Conservation (phyloP, 1,140 invertebrate genomes). For the Aleiodes sp. region DNA sequence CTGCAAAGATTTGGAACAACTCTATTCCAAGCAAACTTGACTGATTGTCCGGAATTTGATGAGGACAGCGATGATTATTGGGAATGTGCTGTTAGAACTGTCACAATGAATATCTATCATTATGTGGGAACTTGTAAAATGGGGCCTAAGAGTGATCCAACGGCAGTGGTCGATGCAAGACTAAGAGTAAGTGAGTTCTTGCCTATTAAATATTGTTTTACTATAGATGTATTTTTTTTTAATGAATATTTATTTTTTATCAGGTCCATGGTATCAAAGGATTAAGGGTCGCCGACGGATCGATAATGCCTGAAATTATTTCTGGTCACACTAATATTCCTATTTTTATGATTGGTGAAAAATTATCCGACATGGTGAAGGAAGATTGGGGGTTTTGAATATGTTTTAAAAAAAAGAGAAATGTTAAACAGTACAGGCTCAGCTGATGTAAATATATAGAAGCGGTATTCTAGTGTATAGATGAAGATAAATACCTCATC, state of each 20-base stretch:
- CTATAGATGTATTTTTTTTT: background rate
- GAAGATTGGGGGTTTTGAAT: slow-evolving; percentile 42
- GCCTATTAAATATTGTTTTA: no score
- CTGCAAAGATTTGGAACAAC: slow-evolving; percentile 70
- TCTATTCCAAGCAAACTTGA: slow-evolving; percentile 71
- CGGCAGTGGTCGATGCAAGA: slow-evolving; percentile 77
- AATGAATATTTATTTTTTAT: slow-evolving; percentile 14
- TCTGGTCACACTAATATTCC: slow-evolving; percentile 78
- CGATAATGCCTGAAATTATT: slow-evolving; percentile 78
- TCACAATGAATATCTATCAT: slow-evolving; percentile 81
- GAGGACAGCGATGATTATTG: slow-evolving; percentile 78
- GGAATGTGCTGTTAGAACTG: slow-evolving; percentile 74
- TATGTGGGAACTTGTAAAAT: slow-evolving; percentile 86
- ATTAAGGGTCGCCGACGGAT: slow-evolving; percentile 79
- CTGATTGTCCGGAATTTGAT: slow-evolving; percentile 71
- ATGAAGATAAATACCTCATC: no score
- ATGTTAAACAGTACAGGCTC: background rate
- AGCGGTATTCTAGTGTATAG: no score
- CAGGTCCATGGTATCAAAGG: slow-evolving; percentile 75
- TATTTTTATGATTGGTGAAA: slow-evolving; percentile 88
- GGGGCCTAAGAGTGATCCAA: slow-evolving; percentile 74
- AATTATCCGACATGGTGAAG: slow-evolving; percentile 83
- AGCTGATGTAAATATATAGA: background rate
- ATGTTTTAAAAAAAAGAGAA: background rate
- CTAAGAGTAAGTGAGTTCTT: slow-evolving; percentile 61